Evolutionary conservation across 2,888 invertebrate species (phyloP).

Genomic region (Agrilus mali): DNA sequence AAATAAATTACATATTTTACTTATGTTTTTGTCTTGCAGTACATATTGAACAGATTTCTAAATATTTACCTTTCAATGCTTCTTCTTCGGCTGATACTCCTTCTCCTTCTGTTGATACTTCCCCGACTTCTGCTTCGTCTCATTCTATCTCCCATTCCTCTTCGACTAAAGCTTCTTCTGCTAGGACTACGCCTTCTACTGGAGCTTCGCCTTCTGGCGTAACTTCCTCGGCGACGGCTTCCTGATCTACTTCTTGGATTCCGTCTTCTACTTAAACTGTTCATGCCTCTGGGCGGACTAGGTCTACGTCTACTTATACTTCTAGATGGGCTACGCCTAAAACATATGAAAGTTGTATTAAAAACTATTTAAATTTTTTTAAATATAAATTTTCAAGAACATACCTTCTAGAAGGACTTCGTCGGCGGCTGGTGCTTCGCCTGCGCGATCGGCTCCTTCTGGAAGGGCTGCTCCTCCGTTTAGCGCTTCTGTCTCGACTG

Average conservation of each 20-base stretch:
- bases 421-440: constrained; percentile 27
- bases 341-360: constrained; percentile 18
- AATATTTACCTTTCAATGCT: constrained; percentile 24
- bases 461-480: constrained; percentile 32
- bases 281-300: constrained; percentile 22
- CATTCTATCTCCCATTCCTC: constrained; percentile 14
- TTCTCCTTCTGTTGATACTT: constrained; percentile 26
- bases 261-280: constrained; percentile 20
- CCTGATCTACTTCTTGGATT: constrained; percentile 26
- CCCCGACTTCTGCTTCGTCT: constrained; percentile 23
- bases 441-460: constrained; percentile 21
- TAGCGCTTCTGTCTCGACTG: constrained; percentile 36
- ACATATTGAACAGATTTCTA: background rate
- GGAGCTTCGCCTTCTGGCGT: constrained; percentile 20
- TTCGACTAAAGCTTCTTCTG: constrained; percentile 23
- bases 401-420: constrained; percentile 30
- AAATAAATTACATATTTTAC: no score
- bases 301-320: constrained; percentile 25
- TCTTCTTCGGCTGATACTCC: constrained; percentile 29
- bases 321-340: constrained; percentile 29
- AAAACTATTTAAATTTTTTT: background rate
- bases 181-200: constrained; percentile 22
- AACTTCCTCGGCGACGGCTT: constrained; percentile 24
- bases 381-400: constrained; percentile 1
- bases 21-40: background rate